Evolutionary conservation across 2,888 invertebrate genomes (phyloP).

Genomic region (Cylloceria caligata): DNA sequence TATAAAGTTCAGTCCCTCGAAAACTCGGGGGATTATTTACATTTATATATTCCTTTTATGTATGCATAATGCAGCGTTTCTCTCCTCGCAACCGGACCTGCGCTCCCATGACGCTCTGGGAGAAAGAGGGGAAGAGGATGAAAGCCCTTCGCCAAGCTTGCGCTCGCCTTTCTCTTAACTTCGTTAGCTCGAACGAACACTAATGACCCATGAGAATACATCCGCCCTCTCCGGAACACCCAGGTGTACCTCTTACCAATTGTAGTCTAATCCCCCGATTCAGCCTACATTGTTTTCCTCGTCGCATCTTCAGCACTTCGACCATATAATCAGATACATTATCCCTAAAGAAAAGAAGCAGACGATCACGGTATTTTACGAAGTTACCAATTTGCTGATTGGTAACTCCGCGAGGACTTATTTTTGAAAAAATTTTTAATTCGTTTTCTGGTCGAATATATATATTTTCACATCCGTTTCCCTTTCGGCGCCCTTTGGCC

Average conservation of each 20-base stretch:
- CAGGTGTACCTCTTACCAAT: conserved; percentile 24
- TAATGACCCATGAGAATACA: conserved; percentile 80
- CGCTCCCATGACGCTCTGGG: conserved; percentile 14
- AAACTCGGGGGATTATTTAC: conserved; percentile 69
- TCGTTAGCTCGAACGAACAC: conserved; percentile 77
- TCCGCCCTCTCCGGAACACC: conserved; percentile 64
- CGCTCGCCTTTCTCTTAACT: conserved; percentile 70
- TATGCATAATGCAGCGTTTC: conserved; percentile 75
- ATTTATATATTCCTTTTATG: conserved; percentile 74
- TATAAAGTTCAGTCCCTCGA: neutral
- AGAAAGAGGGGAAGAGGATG: neutral
- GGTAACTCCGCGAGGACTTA: neutral
- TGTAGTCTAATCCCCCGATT: conserved; percentile 40
- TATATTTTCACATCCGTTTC: neutral
- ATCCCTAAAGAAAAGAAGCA: neutral
- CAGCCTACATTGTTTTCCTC: conserved; percentile 48
- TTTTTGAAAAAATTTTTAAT: neutral
- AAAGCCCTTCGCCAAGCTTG: conserved; percentile 63
- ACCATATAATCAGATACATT: neutral
- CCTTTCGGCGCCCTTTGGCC: neutral
- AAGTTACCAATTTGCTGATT: neutral
- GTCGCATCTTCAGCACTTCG: conserved; percentile 5
- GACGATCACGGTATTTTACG: neutral
- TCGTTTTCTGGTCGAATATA: neutral
- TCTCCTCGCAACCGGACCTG: conserved; percentile 29